A percentile compares a stretch with the other conserved stretches of the same genome.
Evolutionary conservation across 2,888 invertebrate genomes (phyloP).

Genomic region (Acrocera orbiculus): DNA sequence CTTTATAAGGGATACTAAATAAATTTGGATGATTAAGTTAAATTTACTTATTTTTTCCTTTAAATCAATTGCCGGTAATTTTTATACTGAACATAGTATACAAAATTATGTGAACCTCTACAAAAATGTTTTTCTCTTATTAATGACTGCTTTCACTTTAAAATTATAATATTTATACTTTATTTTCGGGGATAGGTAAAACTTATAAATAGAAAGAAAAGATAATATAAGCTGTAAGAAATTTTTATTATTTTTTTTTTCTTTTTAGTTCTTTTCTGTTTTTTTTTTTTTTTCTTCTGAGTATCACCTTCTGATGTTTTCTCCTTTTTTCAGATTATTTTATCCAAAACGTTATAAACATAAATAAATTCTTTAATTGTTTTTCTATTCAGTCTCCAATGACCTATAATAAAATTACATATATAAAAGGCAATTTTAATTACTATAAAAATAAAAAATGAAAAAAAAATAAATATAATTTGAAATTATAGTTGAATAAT

Average conservation of each 20-base stretch:
- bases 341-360: constrained; percentile 7
- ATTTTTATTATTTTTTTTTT: constrained; percentile 1
- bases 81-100: too few species aligned
- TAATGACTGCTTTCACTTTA: too few species aligned
- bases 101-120: too few species aligned
- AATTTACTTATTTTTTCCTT: too few species aligned
- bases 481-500: not conserved
- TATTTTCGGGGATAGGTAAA: too few species aligned
- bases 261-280: constrained; percentile 4
- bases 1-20: too few species aligned
- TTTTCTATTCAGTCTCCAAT: constrained; percentile 6
- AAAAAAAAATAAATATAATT: constrained; percentile 2
- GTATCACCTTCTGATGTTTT: not conserved
- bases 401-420: constrained; percentile 3
- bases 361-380: constrained; percentile 1
- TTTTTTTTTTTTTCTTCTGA: constrained; percentile 2
- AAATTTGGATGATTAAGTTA: too few species aligned
- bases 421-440: too few species aligned
- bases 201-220: not conserved
- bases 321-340: constrained; percentile 2
- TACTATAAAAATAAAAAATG: not conserved
- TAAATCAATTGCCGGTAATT: too few species aligned
- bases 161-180: too few species aligned
- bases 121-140: too few species aligned
- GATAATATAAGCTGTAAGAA: not conserved